Evolutionary conservation across 2,797 vertebrate species (phyloP).

Genomic region (Toxotes lorentzi): DNA sequence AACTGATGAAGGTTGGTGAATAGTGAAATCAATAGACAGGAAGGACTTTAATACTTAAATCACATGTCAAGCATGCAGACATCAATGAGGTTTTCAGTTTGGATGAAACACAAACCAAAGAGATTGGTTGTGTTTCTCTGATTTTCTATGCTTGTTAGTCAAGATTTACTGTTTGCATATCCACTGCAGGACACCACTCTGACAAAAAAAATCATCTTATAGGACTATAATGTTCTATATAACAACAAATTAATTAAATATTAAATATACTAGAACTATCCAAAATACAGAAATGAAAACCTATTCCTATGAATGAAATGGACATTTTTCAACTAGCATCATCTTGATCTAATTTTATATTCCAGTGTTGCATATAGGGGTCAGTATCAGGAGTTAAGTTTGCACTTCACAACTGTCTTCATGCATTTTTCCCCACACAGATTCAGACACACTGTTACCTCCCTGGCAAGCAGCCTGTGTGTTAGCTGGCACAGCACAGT

Average conservation of each 20-base stretch:
- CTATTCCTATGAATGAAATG: neutral
- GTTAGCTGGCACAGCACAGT: constrained; percentile 61
- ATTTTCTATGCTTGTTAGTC: constrained; percentile 49
- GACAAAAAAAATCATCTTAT: too few species aligned
- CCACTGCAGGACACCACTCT: constrained; percentile 67
- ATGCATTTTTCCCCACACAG: constrained; percentile 38
- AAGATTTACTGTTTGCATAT: constrained; percentile 78
- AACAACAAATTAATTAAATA: neutral
- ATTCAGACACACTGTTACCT: constrained; percentile 67
- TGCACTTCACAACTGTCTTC: constrained; percentile 12
- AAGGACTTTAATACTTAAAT: neutral
- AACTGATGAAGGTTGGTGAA: neutral
- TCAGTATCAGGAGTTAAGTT: neutral
- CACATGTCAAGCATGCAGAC: constrained; percentile 35
- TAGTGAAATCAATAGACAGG: neutral
- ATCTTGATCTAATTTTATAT: neutral
- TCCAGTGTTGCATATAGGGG: neutral
- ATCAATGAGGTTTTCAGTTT: constrained; percentile 63
- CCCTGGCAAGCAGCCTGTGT: constrained; percentile 70
- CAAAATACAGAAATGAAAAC: neutral
- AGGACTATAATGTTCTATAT: neutral
- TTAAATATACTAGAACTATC: neutral
- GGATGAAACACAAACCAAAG: constrained; percentile 47
- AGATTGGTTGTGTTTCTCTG: constrained; percentile 48
- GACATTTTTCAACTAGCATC: neutral